Base-by-base conservation (phyloP, 2,888 invertebrate genomes). In the Drosophila prostipennis region DNA sequence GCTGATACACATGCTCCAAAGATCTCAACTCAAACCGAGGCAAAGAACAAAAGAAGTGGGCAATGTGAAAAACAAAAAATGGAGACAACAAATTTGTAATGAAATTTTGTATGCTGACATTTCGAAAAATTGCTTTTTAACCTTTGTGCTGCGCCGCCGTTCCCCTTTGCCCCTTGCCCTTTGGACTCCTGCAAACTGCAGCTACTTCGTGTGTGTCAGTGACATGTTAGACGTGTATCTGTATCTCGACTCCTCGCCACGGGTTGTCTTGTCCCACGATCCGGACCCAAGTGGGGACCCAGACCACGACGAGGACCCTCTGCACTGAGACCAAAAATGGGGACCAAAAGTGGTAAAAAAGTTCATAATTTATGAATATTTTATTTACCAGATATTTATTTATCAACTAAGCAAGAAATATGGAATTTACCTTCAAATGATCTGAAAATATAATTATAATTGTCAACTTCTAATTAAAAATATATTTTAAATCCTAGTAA, bases 171-270 rank as follows among this genome's bases (percentile, higher is more conserved):
- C 49, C 29, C 8, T n/a, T 42, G 11, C n/a, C 19, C 29, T 23
- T 37, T 19, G 37, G 7, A 13, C n/a, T 6, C 46, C 36, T 5
- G 14, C 37, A 37, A 72, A 64, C 57, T 61, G 57, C 57, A 73
- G 59, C 57, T 64, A 71, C 70, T 73, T 55, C 70, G 64, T 64
- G 65, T 71, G 70, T 82, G 88, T 78, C 83, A 83, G 61, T 80
- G 80, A 79, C 87, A 81, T 79, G 85, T 82, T 85, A 81, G 82
- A 87, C 87, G 87, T 87, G 85, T 82, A 83, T 86, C 83, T 87
- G 61, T 76, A 72, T 67, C 58, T 54, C 39, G 19, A 53, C 49
- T 54, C 51, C 43, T 37, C 53, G 46, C 59, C 49, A 59, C 34
- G 60, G 59, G 58, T 59, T 57, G 58, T 23, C 11, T 59, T 57